Evolutionary conservation across 2,113 vertebrate genomes (phyloP).

Genomic region (Dunckerocampus dactyliophorus): DNA sequence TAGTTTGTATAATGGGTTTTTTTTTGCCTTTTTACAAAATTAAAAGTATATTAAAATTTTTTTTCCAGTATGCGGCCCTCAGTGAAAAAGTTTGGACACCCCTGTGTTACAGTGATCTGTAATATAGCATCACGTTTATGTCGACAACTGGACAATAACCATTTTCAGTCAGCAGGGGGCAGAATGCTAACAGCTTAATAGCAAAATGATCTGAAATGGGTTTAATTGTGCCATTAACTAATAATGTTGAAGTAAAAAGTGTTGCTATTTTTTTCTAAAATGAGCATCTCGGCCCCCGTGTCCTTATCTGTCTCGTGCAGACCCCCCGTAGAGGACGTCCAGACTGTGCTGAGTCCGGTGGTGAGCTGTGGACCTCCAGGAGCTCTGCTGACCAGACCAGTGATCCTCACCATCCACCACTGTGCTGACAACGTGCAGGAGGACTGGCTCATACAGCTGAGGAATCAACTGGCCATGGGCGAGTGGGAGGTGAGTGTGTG

Average conservation of each 20-base stretch:
- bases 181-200: neutral
- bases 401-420: constrained; percentile 88
- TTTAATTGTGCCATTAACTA: neutral
- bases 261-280: no score
- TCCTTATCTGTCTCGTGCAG: constrained; percentile 62
- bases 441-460: constrained; percentile 92
- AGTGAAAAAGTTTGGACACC: no score
- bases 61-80: no score
- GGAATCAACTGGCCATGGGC: constrained; percentile 81
- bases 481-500: constrained; percentile 83
- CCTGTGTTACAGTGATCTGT: no score
- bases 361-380: constrained; percentile 91
- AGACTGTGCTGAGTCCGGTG: constrained; percentile 87
- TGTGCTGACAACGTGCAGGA: constrained; percentile 83
- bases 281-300: no score
- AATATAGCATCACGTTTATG: no score
- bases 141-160: no score
- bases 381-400: constrained; percentile 83
- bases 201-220: neutral
- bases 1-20: no score
- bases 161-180: neutral
- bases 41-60: no score
- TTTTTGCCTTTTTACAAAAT: no score
- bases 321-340: constrained; percentile 84
- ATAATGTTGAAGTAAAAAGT: no score